Evolutionary conservation across 2,113 vertebrate species (phyloP).

Genomic region (Malurus melanocephalus): DNA sequence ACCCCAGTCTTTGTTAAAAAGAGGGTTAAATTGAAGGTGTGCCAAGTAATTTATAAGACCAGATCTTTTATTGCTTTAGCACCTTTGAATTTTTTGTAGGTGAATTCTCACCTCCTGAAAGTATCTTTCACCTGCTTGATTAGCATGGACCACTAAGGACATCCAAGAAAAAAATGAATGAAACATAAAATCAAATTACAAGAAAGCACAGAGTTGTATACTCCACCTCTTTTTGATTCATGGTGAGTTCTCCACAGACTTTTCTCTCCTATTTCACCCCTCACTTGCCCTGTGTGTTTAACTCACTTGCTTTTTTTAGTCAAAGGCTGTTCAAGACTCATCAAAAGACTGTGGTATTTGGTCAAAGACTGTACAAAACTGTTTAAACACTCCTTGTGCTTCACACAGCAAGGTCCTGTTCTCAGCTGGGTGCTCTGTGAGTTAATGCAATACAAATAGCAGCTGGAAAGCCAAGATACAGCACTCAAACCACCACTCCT

Average conservation of each 20-base stretch:
- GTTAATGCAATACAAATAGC: neutral
- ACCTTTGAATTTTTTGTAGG: neutral
- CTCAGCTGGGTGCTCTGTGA: neutral
- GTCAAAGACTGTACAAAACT: neutral
- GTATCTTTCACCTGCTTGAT: neutral
- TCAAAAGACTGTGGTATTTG: neutral
- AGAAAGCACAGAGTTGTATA: too few species aligned
- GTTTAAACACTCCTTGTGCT: neutral
- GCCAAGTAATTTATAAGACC: neutral
- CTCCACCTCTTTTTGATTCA: neutral
- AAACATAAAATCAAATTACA: neutral
- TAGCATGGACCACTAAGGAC: neutral
- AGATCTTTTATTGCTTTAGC: neutral
- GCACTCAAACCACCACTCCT: neutral
- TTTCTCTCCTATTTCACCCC: neutral
- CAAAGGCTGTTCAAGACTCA: neutral
- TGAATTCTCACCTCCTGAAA: neutral
- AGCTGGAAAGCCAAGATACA: neutral
- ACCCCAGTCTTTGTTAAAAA: neutral
- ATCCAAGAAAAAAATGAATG: neutral
- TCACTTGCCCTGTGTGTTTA: neutral
- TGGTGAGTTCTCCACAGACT: neutral
- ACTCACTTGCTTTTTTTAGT: neutral
- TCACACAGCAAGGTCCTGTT: neutral
- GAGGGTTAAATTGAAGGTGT: neutral